These are phyloP conservation scores for Ectobius pallidus DNA, from an alignment of 2,888 invertebrate species.

Conservation along the genomic window DNA sequence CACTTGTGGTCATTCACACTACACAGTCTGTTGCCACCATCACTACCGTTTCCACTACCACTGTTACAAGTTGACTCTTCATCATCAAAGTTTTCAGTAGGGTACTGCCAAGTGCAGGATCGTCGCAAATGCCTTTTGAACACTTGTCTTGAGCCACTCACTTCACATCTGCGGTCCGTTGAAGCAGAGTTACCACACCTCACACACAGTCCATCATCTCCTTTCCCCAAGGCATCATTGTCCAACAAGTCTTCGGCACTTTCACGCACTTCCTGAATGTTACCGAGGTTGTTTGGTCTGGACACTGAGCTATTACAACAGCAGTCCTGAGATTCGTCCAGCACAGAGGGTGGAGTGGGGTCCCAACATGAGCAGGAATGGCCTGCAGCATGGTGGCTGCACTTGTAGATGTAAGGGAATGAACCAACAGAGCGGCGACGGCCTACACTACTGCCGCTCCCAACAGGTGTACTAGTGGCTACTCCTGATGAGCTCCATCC, in stretches of 20 bases:
- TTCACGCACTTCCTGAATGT: constrained; percentile 59
- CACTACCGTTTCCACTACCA: constrained; percentile 13
- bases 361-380: constrained; percentile 58
- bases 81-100: constrained; percentile 48
- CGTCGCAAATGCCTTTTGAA: constrained; percentile 49
- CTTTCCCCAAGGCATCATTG: constrained; percentile 21
- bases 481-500: constrained; percentile 41
- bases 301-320: neutral
- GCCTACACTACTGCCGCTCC: constrained; percentile 46
- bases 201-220: constrained; percentile 25
- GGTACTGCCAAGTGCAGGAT: constrained; percentile 50
- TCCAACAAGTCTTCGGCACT: constrained; percentile 48
- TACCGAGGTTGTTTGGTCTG: constrained; percentile 50
- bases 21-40: constrained; percentile 28
- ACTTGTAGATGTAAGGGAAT: constrained; percentile 57
- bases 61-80: constrained; percentile 33
- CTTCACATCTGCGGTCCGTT: constrained; percentile 45
- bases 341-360: constrained; percentile 35
- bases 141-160: constrained; percentile 48
- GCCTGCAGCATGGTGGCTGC: constrained; percentile 57
- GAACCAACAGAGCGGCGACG: constrained; percentile 57
- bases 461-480: constrained; percentile 45
- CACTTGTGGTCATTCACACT: constrained; percentile 44
- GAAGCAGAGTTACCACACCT: constrained; percentile 50
- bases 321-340: constrained; percentile 14